Evolutionary conservation across 2,113 vertebrate species (phyloP).

Genomic region (Caranx ignobilis): DNA sequence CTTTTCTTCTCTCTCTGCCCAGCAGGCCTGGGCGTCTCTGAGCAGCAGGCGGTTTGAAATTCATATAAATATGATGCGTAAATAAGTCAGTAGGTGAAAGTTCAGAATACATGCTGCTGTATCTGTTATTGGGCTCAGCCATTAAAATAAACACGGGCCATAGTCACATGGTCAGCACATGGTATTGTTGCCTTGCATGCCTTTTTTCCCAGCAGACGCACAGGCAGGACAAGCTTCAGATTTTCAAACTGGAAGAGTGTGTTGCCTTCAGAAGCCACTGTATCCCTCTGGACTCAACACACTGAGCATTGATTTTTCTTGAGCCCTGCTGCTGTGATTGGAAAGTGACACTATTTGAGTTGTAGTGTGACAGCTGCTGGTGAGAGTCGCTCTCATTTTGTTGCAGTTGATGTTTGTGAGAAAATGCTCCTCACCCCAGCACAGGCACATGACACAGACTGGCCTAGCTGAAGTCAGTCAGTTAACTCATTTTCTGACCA

Average conservation of each 20-base stretch:
- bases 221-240: not conserved
- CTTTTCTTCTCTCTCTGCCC: not conserved
- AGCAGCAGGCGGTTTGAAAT: conserved; percentile 1
- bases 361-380: not conserved
- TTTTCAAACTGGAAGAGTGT: conserved; percentile 1
- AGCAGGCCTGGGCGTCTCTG: conserved; percentile 18
- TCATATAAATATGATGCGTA: conserved; percentile 1
- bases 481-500: not conserved
- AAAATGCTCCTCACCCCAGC: not conserved
- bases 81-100: conserved; percentile 62
- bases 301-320: conserved; percentile 10
- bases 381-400: not conserved
- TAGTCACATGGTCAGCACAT: conserved; percentile 35
- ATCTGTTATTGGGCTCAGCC: conserved; percentile 30
- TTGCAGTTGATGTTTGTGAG: not conserved
- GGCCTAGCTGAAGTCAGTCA: conserved; percentile 3
- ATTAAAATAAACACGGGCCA: conserved; percentile 48
- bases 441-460: not conserved
- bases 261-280: conserved; percentile 2
- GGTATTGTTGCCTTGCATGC: conserved; percentile 1
- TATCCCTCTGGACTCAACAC: conserved; percentile 11
- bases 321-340: not conserved
- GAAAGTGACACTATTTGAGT: not conserved
- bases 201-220: conserved; percentile 10
- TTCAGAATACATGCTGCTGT: conserved; percentile 29